Base-by-base conservation (phyloP, 1,140 invertebrate species). In the Diorhabda elongata region DNA sequence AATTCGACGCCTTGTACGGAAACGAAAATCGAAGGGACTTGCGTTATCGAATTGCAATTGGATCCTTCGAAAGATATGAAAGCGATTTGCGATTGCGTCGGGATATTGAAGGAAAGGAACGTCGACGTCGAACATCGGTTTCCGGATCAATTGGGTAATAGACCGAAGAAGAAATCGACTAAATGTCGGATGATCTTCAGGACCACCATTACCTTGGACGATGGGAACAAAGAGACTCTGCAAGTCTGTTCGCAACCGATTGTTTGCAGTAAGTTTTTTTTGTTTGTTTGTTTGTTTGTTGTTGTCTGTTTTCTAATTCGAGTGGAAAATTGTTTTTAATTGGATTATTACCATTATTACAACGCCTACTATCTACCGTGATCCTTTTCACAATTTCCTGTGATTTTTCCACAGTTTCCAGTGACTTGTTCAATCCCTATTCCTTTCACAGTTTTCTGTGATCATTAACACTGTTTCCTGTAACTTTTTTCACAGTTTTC, bases 91-190 rank as follows among this genome's bases (percentile, higher is more conserved):
- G 92, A 94, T 82, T 94, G 92, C 80, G 91, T 94, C 42, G 92
- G 92, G 3, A 94, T 94, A 69, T 77, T 92, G n/a, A 92, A 98
- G 84, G 93, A 98, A 80, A 87, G 97, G 69, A 98, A 98, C 83
- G 96, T 98, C 5, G 96, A 98, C 83, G 95, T 98, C 43, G 95
- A 97, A 81, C 94, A 97, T 78, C 86, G 95, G 74, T 94, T 92
- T 82, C 93, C 92, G 0, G 91, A 93, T 75, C 89, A 91, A 74
- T 78, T 85, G 52, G 84, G 85, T 3, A 78, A 90, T 44, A 85
- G 92, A 66, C 92, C 91, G 73, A 96, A 96, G 81, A 98, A 98
- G 83, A 97, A 97, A 79, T 97, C 94, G 0, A 97, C 96, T 0
- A 87, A 92, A 59, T 97, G 95, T 81, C 88, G 96, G n/a, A 92